Conservation (phyloP, 2,113 vertebrate genomes). For the Pavo muticus region DNA sequence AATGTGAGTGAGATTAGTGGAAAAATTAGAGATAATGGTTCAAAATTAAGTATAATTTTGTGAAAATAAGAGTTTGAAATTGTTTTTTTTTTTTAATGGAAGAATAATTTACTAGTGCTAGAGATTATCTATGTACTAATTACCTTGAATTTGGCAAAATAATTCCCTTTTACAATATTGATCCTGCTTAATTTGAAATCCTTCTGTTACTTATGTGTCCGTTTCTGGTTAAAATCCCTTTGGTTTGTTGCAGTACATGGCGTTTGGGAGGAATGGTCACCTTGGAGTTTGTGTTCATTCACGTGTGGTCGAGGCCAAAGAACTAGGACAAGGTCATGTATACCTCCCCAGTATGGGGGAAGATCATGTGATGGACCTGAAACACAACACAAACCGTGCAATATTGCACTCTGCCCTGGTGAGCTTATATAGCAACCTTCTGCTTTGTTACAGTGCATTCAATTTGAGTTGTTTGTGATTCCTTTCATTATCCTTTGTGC, state of each 20-base stretch:
- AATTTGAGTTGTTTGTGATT: not conserved
- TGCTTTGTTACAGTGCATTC: constrained; percentile 26
- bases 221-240: constrained; percentile 81
- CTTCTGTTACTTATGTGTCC: constrained; percentile 24
- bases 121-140: not conserved
- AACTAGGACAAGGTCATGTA: constrained; percentile 95
- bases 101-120: not conserved
- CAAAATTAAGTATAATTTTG: not conserved
- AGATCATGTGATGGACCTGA: constrained; percentile 97
- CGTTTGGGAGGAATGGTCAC: constrained; percentile 99
- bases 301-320: constrained; percentile 99
- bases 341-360: constrained; percentile 95
- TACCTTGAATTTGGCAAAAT: not conserved
- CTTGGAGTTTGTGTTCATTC: constrained; percentile 99
- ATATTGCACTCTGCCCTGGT: constrained; percentile 99
- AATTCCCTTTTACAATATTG: not conserved
- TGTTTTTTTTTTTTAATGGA: not conserved
- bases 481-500: not conserved
- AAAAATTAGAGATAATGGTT: not conserved
- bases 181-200: constrained; percentile 49
- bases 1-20: not conserved
- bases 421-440: constrained; percentile 55
- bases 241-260: constrained; percentile 97
- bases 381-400: constrained; percentile 98
- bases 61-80: not conserved